Evolutionary conservation across 1,140 invertebrate genomes (phyloP).

Genomic region (Alviniconcha marisindica): DNA sequence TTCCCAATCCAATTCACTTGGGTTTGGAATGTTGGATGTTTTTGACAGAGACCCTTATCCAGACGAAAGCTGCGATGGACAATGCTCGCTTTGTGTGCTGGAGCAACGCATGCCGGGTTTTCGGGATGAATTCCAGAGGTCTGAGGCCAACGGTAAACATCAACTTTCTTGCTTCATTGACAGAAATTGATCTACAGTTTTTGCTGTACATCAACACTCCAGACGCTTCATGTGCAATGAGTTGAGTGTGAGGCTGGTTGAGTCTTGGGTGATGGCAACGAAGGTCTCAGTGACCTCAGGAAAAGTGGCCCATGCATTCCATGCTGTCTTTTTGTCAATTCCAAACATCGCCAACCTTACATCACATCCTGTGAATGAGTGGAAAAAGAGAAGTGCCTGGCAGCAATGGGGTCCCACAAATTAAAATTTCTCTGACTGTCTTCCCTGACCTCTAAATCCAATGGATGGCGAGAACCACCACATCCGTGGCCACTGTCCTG

Average conservation of each 20-base stretch:
- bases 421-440: conserved; percentile 8
- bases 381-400: conserved; percentile 22
- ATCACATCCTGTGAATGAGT: conserved; percentile 15
- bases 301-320: conserved; percentile 34
- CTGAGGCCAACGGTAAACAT: conserved; percentile 18
- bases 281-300: conserved; percentile 26
- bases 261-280: conserved; percentile 10
- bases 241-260: background rate
- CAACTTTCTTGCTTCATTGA: conserved; percentile 28
- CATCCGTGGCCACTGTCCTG: background rate
- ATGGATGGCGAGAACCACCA: background rate
- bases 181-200: conserved; percentile 22
- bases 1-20: conserved; percentile 24
- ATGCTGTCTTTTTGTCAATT: conserved; percentile 33
- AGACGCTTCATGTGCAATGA: background rate
- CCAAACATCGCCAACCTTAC: conserved; percentile 4
- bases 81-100: conserved; percentile 10
- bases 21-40: background rate
- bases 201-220: conserved; percentile 29
- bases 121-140: background rate
- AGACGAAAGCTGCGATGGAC: background rate
- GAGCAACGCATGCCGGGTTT: conserved; percentile 21
- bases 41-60: background rate
- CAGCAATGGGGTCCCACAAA: background rate
- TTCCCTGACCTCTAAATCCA: background rate